Conservation (phyloP, 37 sponge, comb jelly and placozoan species). For the Tethya wilhelma region DNA sequence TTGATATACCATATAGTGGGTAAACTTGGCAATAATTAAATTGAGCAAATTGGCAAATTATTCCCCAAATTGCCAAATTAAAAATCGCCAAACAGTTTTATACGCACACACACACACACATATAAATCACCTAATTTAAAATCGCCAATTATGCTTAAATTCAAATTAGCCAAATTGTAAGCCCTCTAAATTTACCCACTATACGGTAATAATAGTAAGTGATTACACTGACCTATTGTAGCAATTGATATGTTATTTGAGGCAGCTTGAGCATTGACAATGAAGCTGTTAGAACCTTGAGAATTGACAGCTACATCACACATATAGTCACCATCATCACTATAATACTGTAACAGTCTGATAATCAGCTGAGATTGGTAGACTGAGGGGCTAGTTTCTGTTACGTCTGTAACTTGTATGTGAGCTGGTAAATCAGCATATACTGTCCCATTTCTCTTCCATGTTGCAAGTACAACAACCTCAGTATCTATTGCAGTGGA, state of each 20-base stretch:
- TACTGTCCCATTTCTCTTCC: background rate
- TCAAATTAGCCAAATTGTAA: no score
- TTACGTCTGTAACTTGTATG: background rate
- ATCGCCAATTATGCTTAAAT: no score
- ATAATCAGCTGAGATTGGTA: slow-evolving; percentile 2
- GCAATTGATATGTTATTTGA: slow-evolving; percentile 10
- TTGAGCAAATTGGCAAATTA: no score
- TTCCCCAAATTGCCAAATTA: no score
- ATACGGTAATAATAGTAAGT: no score
- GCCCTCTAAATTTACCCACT: no score
- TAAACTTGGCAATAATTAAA: no score
- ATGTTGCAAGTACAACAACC: slow-evolving; percentile 10
- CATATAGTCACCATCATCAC: slow-evolving; percentile 5
- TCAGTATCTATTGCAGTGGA: slow-evolving; percentile 3
- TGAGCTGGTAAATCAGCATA: background rate
- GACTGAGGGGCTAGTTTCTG: background rate
- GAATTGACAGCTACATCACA: slow-evolving; percentile 15
- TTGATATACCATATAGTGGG: no score
- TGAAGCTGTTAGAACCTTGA: background rate
- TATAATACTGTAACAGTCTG: background rate
- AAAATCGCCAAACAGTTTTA: no score
- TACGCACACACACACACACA: background rate
- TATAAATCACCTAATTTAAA: no score
- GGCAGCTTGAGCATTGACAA: background rate
- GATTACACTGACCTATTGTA: no score